phyloP scores from a whole-genome alignment of 1,140 invertebrate genomes.

The Drosophila novamexicana region DNA sequence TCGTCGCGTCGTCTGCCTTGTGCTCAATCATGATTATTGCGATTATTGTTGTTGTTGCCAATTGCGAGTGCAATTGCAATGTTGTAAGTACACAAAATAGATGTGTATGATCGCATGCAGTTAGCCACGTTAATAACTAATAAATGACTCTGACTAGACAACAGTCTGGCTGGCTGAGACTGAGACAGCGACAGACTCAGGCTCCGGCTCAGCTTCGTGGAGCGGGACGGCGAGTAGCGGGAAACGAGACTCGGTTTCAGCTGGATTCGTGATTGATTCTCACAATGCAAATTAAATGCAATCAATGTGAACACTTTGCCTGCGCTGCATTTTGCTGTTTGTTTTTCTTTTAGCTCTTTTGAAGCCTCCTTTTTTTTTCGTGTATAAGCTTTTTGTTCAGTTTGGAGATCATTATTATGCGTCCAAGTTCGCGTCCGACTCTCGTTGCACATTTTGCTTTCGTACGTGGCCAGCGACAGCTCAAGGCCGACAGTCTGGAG shows the following conservation, averaged over 20 bases:
- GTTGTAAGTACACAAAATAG: conserved; percentile 40
- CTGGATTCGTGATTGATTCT: conserved; percentile 71
- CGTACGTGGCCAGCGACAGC: conserved; percentile 72
- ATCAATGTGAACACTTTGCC: conserved; percentile 62
- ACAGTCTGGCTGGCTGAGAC: neutral
- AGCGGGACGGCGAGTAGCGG: too few species aligned
- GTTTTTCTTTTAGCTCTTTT: neutral
- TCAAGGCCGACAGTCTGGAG: conserved; percentile 76
- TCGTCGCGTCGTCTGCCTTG: conserved; percentile 68
- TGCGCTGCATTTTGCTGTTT: conserved; percentile 21
- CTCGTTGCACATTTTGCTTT: conserved; percentile 64
- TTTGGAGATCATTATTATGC: conserved; percentile 66
- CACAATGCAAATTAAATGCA: conserved; percentile 80
- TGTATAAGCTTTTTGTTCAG: conserved; percentile 4
- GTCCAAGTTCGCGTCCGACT: conserved; percentile 62
- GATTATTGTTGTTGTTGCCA: conserved; percentile 26
- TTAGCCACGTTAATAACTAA: conserved; percentile 59
- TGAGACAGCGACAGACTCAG: neutral
- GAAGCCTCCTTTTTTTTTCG: neutral
- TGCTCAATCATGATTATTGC: conserved; percentile 64
- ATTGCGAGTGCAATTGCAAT: conserved; percentile 39
- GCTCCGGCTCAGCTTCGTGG: neutral
- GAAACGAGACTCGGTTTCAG: conserved; percentile 8
- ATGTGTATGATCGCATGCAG: conserved; percentile 58
- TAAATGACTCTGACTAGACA: conserved; percentile 53